Base-by-base conservation (phyloP, 1,140 invertebrate genomes). In the Platyscapa corneri region DNA sequence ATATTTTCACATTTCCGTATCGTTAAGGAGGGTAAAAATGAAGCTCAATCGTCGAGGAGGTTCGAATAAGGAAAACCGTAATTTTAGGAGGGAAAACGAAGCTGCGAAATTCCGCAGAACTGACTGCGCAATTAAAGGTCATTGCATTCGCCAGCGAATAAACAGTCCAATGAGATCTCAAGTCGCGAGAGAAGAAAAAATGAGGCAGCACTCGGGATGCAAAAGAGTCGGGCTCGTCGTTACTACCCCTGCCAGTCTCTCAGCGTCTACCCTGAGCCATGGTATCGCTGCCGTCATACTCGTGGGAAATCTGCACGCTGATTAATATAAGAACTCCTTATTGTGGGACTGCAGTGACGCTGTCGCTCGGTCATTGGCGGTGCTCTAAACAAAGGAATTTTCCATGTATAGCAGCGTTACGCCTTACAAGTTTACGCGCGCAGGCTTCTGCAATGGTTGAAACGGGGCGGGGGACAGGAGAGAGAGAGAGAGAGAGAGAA, bases 251-350 rank as follows among this genome's bases (percentile, higher is more conserved):
- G 0, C 42, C 6, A 27, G 10, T 20, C 27, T 67, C n/a, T 16
- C 79, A 18, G 56, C 42, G 14, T 32, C 34, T 20, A 6, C 39
- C 27, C 42, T n/a, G 34, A 74, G 23, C 1, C 32, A 74, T 23
- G 65, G 32, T 18, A 34, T 56, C 67, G 83, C 60, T 49, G 70
- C 32, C 49, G 49, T 32, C n/a, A 53, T 75, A 83, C 86, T 88
- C 89, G 88, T 88, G 87, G 88, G 87, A 89, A 89, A 89, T 88
- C 87, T 84, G 42, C 60, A 64, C 86, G 65, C 84, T 67, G 86
- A 88, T 86, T 87, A 84, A 76, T 87, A 64, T 70, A 87, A 85
- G 72, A 85, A 85, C 72, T 82, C 80, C n/a, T 86, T 77, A 87
- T 87, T 86, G 76, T 85, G 64, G 74, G 83, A 75, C 39, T 46